These are phyloP conservation scores for Sebastes kiyomatsui DNA, from an alignment of 2,797 vertebrate species.

Conservation along the genomic window DNA sequence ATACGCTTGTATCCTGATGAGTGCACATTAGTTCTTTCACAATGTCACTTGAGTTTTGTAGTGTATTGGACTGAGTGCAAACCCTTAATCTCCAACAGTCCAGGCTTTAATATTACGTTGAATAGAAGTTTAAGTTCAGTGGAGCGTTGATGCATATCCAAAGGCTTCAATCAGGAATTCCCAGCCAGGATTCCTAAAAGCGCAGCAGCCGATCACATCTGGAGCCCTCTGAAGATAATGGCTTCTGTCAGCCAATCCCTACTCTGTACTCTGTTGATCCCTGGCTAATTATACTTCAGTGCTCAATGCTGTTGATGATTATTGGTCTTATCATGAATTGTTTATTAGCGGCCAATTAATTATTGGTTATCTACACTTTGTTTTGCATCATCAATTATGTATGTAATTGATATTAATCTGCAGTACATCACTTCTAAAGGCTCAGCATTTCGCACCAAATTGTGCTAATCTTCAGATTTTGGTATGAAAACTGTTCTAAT, in stretches of 20 bases:
- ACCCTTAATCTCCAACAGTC: slow-evolving; percentile 7
- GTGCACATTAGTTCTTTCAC: neutral
- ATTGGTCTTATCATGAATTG: neutral
- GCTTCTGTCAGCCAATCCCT: slow-evolving; percentile 27
- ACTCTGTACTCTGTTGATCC: slow-evolving; percentile 24
- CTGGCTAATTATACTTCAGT: slow-evolving; percentile 11
- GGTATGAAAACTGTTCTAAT: slow-evolving; percentile 2
- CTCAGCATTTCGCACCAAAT: neutral
- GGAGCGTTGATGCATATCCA: slow-evolving; percentile 42
- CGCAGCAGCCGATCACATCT: slow-evolving; percentile 59
- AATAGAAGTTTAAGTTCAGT: slow-evolving; percentile 53
- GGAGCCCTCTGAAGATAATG: slow-evolving; percentile 50
- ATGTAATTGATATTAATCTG: neutral
- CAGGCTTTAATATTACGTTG: slow-evolving; percentile 30
- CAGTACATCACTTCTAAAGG: neutral
- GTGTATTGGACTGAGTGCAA: slow-evolving; percentile 6
- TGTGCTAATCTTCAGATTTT: neutral
- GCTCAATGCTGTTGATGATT: slow-evolving; percentile 4
- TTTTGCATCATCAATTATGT: neutral
- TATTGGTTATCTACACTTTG: neutral
- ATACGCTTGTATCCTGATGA: neutral
- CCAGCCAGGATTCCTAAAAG: slow-evolving; percentile 52
- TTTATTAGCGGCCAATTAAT: neutral
- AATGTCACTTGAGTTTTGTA: slow-evolving; percentile 8
- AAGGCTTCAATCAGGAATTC: slow-evolving; percentile 59